Base-by-base conservation (phyloP, 2,113 vertebrate species). In the Talpa occidentalis region DNA sequence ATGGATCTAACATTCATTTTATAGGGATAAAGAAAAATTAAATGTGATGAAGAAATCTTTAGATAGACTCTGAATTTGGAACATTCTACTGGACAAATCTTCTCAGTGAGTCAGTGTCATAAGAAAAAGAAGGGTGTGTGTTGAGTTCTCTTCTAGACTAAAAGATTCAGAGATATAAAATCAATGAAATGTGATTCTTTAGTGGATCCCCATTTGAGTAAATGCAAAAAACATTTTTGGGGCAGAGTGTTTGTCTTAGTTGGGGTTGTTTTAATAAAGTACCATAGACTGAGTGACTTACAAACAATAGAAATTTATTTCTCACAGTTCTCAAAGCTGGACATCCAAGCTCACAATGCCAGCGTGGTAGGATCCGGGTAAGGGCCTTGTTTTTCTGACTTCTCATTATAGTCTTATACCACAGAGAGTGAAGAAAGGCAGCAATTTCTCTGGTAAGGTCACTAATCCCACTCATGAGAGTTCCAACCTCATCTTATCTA, bases 151-250 rank as follows among this genome's bases (percentile, higher is more conserved):
- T 80, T 94, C 22, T 21, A 52, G 54, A 54, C 28, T 80, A 44
- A 79, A n/a, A 80, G 37, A 80, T 84, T 64, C 64, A 90, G 67
- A 88, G 69, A 47, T 16, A 19, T 49, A 91, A 73, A 83, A 60
- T 7, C 42, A 47, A 70, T 3, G 37, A 42, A 74, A 22, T 42
- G 28, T 69, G 44, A 52, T 44, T 88, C 19, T 82, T 52, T 28
- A 35, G 9, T 70, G 59, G 47, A 14, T 59, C 28, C 52, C 37
- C 80, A 40, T 70, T 56, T 64, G 59, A 91, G 74, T 2, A 84
- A 8, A 2, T 7, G 2, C 28, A 69, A 11, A 82, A 37, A 87
- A 72, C 30, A 88, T 70, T 69, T 93, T 47, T 22, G 42, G 52
- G 73, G 49, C 1, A 32, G 22, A 19, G 24, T 32, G 15, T 54